A percentile compares a stretch with the other conserved stretches of the same genome.
Conservation (phyloP, 2,797 vertebrate genomes). For the Lacerta agilis region DNA sequence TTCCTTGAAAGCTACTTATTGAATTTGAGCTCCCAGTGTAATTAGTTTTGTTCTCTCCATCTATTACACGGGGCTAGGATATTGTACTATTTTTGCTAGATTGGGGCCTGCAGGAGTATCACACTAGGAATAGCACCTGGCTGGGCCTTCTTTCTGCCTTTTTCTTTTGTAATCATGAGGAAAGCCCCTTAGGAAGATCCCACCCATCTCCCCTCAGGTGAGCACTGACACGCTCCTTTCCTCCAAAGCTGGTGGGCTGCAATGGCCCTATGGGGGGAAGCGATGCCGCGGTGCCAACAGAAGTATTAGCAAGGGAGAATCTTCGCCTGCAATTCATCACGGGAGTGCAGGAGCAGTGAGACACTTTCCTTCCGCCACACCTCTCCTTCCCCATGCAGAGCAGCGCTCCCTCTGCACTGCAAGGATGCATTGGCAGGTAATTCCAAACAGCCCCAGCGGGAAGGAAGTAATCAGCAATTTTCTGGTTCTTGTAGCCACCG, state of each 20-base stretch:
- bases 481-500: not conserved
- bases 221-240: constrained; percentile 5
- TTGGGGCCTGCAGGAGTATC: not conserved
- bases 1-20: constrained; percentile 19
- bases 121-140: not conserved
- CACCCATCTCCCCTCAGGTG: not conserved
- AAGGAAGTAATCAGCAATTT: constrained; percentile 7
- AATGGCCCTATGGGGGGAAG: not conserved
- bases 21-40: not conserved
- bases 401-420: not conserved
- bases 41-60: constrained; percentile 23
- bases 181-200: not conserved
- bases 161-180: constrained; percentile 16
- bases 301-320: constrained; percentile 9
- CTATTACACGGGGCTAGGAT: not conserved
- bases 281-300: constrained; percentile 3
- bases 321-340: constrained; percentile 22
- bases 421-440: constrained; percentile 36
- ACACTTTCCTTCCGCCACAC: not conserved
- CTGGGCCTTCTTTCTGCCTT: not conserved
- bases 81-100: not conserved
- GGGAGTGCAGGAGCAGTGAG: not conserved
- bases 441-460: not conserved
- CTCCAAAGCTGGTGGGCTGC: not conserved
- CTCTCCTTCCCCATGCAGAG: constrained; percentile 3